Conservation (phyloP, 2,888 invertebrate species). For the Amiota mariae region DNA sequence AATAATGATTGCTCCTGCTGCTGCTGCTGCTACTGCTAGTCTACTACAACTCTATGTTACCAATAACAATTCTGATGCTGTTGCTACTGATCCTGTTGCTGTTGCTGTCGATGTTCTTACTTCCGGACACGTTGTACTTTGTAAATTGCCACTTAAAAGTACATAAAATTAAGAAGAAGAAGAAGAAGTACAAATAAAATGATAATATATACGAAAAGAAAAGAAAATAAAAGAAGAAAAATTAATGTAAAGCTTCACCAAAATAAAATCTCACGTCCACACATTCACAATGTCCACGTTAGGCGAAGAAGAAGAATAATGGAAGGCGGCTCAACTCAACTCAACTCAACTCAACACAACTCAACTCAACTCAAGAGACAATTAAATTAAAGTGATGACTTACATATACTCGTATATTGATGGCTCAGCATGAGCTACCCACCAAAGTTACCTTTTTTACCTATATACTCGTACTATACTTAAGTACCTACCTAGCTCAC, state of each 20-base stretch:
- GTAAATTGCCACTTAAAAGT: conserved; percentile 64
- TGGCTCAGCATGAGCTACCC: conserved; percentile 43
- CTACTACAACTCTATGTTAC: conserved; percentile 26
- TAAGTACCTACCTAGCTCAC: not conserved
- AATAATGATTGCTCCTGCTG: no score
- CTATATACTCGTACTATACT: no score
- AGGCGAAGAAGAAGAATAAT: not conserved
- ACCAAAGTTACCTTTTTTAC: no score
- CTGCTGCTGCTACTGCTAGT: no score
- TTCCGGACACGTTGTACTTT: conserved; percentile 61
- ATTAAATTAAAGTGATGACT: conserved; percentile 66
- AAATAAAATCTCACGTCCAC: no score
- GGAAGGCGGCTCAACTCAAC: conserved; percentile 35
- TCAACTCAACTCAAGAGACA: conserved; percentile 48
- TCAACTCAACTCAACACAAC: conserved; percentile 41
- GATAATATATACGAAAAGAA: no score
- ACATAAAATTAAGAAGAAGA: conserved; percentile 53
- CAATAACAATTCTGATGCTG: not conserved
- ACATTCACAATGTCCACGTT: no score
- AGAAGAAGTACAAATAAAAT: no score
- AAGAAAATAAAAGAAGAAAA: no score
- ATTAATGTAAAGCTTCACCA: no score
- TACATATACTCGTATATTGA: conserved; percentile 36
- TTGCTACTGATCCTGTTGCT: conserved; percentile 42
- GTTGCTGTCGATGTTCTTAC: conserved; percentile 1